Conservation (phyloP, 1,140 invertebrate species). For the Spodoptera litura region DNA sequence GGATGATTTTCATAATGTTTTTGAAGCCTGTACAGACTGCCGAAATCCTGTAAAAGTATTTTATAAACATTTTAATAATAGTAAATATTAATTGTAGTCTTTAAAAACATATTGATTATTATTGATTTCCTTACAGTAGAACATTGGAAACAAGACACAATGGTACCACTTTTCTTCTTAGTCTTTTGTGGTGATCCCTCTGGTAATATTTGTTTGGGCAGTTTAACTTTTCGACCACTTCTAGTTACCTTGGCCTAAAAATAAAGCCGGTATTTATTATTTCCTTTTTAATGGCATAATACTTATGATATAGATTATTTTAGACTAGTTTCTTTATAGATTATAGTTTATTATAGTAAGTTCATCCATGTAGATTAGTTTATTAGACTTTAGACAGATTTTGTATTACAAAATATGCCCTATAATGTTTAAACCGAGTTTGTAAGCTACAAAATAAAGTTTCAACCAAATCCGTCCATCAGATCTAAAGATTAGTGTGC, state of each 20-base stretch:
- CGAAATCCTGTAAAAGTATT: conserved; percentile 70
- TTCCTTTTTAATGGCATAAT: background rate
- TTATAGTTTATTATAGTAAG: no score
- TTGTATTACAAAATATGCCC: no score
- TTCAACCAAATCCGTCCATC: no score
- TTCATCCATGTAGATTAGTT: no score
- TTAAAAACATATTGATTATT: background rate
- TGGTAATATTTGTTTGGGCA: conserved; percentile 70
- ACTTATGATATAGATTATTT: background rate
- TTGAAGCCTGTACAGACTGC: conserved; percentile 71
- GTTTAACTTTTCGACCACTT: conserved; percentile 76
- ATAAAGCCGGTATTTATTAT: background rate
- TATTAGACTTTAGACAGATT: no score
- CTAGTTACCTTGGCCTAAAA: conserved; percentile 74
- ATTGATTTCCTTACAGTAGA: conserved; percentile 63
- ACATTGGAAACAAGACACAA: conserved; percentile 73
- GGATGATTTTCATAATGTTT: conserved; percentile 76
- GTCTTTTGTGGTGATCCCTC: conserved; percentile 65
- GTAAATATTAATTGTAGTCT: background rate
- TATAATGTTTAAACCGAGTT: no score
- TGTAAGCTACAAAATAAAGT: no score
- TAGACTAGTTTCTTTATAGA: background rate
- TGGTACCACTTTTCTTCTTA: conserved; percentile 63
- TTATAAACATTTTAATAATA: background rate
- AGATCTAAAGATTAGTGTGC: no score